Evolutionary conservation across 2,888 invertebrate genomes (phyloP), one percentile per base, ranked within the genome.

Genomic region (Dryocosmus kuriphilus): DNA sequence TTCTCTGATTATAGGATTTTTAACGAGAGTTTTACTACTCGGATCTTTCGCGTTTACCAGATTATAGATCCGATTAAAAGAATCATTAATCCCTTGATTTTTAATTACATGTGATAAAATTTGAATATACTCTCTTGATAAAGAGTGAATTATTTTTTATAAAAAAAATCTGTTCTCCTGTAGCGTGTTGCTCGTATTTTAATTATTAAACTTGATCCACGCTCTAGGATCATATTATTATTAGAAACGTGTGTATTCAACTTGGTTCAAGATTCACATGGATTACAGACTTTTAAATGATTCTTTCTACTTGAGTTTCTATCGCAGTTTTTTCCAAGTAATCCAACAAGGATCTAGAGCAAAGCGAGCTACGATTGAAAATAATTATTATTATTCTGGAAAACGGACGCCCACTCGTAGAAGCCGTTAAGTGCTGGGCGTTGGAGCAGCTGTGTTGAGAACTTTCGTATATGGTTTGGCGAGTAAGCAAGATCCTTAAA

Each of bases 361-460:
- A 65, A 67, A 67, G 41, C 46, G 24, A 67, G 38, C 30, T 27
- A 71, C 30, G 71, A 82, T 82, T 74, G 75, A 51, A 65, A 78
- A 81, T 81, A 81, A 81, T 80, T 82, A 78, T 80, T 82, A 78
- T 75, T 77, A 77, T 82, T 81, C 78, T 61, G 75, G 62, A 38
- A 75, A 80, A 81, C 75, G 76, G 76, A 81, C 78, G 78, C 57
- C 73, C 65, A 24, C 35, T 74, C 77, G 79, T 81, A 81, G 80
- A 76, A 82, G 81, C 82, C 63, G 71, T 74, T 82, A 79, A 82
- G 82, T 81, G 81, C 81, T 82, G 81, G 81, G 82, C 82, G 82
- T 81, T 82, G 65, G 71, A 46, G 71, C 71, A 71, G 71, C 71
- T 71, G 71, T 71, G 67, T 27, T 2, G 46, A 67, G 27, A 71